A percentile compares a stretch with the other conserved stretches of the same genome.
These are phyloP conservation scores for Sarcophaga rosellei DNA, from an alignment of 2,888 invertebrate genomes.

Conservation along the genomic window DNA sequence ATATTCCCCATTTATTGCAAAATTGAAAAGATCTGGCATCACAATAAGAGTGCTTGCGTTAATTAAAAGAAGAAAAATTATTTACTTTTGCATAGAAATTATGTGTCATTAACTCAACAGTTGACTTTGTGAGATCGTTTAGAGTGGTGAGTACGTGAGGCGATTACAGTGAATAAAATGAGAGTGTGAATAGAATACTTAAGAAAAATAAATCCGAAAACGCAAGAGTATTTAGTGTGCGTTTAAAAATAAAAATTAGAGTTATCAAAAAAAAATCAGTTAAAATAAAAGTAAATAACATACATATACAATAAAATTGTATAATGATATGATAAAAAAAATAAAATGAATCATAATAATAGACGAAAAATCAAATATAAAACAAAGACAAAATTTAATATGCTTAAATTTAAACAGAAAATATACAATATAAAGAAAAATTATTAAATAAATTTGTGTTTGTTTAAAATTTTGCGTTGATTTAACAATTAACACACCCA, in stretches of 20 bases:
- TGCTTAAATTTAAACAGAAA: not conserved
- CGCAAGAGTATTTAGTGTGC: not conserved
- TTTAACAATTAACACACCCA: constrained; percentile 14
- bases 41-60: constrained; percentile 16
- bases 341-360: constrained; percentile 29
- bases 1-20: not conserved
- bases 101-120: constrained; percentile 54
- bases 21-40: constrained; percentile 17
- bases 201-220: not conserved
- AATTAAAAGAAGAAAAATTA: constrained; percentile 8
- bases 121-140: constrained; percentile 39
- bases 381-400: constrained; percentile 11
- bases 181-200: not conserved
- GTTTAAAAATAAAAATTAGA: not conserved
- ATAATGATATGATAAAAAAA: constrained; percentile 17
- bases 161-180: not conserved
- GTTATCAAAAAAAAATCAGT: constrained; percentile 12
- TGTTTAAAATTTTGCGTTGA: constrained; percentile 9
- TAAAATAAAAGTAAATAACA: constrained; percentile 14
- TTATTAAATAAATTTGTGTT: not conserved
- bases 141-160: not conserved
- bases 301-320: not conserved
- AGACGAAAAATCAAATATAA: constrained; percentile 12
- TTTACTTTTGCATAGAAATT: constrained; percentile 26
- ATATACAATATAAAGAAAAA: not conserved